Base-by-base conservation (phyloP, 92 coral and sea anemone species). In the Phymanthus crucifer region DNA sequence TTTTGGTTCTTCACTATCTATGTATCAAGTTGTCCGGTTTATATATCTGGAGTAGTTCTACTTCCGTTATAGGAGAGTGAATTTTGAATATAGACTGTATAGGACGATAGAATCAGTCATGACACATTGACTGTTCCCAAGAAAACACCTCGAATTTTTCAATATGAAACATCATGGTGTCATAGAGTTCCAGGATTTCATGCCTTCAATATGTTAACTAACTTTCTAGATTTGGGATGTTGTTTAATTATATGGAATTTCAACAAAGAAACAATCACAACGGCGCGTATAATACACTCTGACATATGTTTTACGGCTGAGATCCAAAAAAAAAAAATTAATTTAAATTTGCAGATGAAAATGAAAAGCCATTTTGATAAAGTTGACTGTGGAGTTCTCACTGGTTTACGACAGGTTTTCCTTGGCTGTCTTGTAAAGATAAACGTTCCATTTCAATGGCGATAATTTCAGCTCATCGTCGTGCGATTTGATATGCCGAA, bases 231-330 rank as follows among this genome's bases (percentile, higher is more conserved):
- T 61, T 61, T 61, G 17, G 2, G 33, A 24, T 61, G 26, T n/a
- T n/a, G n/a, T n/a, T n/a, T n/a, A n/a, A n/a, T n/a, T n/a, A n/a
- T n/a, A n/a, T n/a, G n/a, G n/a, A n/a, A n/a, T n/a, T n/a, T n/a
- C n/a, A 29, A 61, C 68, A 61, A 61, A 29, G 13, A n/a, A n/a
- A 17, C 68, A 61, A 61, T 61, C 68, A 61, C 68, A 27, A 61
- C 68, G 5, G 34, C 35, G 29, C 68, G n/a, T n/a, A n/a, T n/a
- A n/a, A n/a, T n/a, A 61, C 68, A 34, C 23, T 61, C 34, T 29
- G 12, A 61, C 68, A 61, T 21, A 61, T 61, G 68, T 61, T 61
- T 24, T 61, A 61, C 68, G 68, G 35, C 68, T 61, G 68, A 61
- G 68, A 17, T 12, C 18, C 34, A 27, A 61, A 61, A 61, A 11